Evolutionary conservation across 2,888 invertebrate species (phyloP).

Genomic region (Resseliella maxima): DNA sequence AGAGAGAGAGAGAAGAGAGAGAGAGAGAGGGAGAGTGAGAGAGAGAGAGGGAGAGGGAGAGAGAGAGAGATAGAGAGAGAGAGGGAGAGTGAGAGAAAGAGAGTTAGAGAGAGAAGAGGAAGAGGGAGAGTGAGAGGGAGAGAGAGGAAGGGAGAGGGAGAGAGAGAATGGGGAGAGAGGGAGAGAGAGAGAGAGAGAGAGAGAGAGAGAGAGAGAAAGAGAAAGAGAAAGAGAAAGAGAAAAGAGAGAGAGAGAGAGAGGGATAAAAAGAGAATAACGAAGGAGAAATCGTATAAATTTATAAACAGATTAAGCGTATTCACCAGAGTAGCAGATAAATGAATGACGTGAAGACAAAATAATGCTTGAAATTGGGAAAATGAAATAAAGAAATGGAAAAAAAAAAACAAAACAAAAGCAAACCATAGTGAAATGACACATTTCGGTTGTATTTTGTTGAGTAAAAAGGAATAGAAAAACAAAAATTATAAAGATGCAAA

Average conservation of each 20-base stretch:
- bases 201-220: neutral
- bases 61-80: no score
- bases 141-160: neutral
- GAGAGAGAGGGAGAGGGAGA: neutral
- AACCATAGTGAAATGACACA: neutral
- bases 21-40: neutral
- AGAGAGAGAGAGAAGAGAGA: neutral
- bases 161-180: neutral
- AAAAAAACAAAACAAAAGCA: neutral
- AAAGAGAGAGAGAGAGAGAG: neutral
- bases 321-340: slow-evolving; percentile 15
- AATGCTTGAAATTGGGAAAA: slow-evolving; percentile 9
- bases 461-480: neutral
- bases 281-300: slow-evolving; percentile 54
- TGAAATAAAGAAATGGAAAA: slow-evolving; percentile 31
- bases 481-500: neutral
- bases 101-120: neutral
- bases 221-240: neutral
- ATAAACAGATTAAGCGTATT: slow-evolving; percentile 51
- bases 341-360: slow-evolving; percentile 54
- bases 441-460: neutral
- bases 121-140: neutral
- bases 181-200: neutral
- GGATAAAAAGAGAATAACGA: neutral
- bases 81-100: neutral